Base-by-base conservation (phyloP, 1,140 invertebrate genomes). In the Notospermus geniculatus region DNA sequence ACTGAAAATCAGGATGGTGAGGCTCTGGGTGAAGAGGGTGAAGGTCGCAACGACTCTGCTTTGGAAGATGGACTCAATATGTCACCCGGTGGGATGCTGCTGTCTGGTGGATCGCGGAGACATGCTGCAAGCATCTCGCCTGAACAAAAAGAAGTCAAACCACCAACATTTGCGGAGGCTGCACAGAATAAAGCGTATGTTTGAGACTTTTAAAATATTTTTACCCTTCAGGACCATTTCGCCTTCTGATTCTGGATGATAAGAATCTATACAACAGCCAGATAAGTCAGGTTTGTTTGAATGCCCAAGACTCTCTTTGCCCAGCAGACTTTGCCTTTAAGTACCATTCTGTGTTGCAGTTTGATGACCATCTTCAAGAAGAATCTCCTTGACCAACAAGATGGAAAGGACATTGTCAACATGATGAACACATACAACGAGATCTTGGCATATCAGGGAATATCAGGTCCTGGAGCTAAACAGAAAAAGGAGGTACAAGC, bases 311-410 rank as follows among this genome's bases (percentile, higher is more conserved):
- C n/a, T n/a, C n/a, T n/a, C n/a, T n/a, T n/a, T n/a, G n/a, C n/a
- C n/a, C n/a, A n/a, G n/a, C n/a, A n/a, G n/a, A n/a, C n/a, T n/a
- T n/a, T n/a, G n/a, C n/a, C n/a, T 9, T 52, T 52, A 4, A 19
- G 4, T 50, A 30, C 22, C 57, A 41, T 43, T 1, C 39, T 2
- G n/a, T 41, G 7, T 58, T 67, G 17, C 65, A 81, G 79, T 36
- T 63, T 81, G 43, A 78, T 79, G 61, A 63, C 68, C 13, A 70
- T 76, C 65, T 81, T 80, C 61, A 77, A 74, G 63, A 80, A 80
- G 62, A 72, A 74, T 57, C 58, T 79, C 23, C 25, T 56, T 25
- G 79, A 79, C 13, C 57, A 60, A 1, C 73, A 80, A 23, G 67
- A 72, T 23, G 50, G 55, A 1, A 74, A 76, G 50, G 78, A 81